These are phyloP conservation scores for Cataglyphis livida DNA, from an alignment of 2,888 invertebrate species.

Conservation along the genomic window DNA sequence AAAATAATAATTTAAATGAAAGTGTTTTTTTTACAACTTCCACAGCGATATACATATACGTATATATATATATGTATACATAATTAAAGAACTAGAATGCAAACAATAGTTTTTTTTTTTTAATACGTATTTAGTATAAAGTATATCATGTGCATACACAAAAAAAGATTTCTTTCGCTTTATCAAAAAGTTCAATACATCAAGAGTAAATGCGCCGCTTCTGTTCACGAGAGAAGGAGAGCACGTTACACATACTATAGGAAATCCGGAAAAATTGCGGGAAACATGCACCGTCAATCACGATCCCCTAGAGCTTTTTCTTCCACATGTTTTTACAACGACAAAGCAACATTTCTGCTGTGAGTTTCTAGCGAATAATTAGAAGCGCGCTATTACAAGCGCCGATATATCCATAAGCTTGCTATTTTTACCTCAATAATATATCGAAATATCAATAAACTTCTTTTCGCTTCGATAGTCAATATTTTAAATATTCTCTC, in stretches of 20 bases:
- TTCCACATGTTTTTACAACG: slow-evolving; percentile 38
- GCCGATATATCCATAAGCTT: not conserved
- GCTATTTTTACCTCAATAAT: not conserved
- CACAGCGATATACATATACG: not conserved
- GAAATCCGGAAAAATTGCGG: slow-evolving; percentile 40
- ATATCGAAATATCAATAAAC: slow-evolving; percentile 26
- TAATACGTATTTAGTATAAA: not conserved
- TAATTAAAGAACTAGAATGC: not conserved
- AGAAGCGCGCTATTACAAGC: slow-evolving; percentile 27
- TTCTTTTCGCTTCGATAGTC: slow-evolving; percentile 30
- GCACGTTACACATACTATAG: not conserved
- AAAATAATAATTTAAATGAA: not conserved
- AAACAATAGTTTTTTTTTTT: not conserved
- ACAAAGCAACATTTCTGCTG: slow-evolving; percentile 35
- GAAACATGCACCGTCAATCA: slow-evolving; percentile 36
- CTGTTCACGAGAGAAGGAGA: slow-evolving; percentile 10
- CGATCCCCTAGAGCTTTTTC: slow-evolving; percentile 11
- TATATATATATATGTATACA: not conserved
- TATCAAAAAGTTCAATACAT: slow-evolving; percentile 13
- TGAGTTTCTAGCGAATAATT: slow-evolving; percentile 43
- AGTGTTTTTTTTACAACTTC: not conserved
- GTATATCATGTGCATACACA: not conserved
- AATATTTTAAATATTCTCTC: not conserved
- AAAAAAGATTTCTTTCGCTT: not conserved
- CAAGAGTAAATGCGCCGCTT: not conserved